A percentile compares a stretch with the other conserved stretches of the same genome.
Evolutionary conservation across 1,140 invertebrate genomes (phyloP).

Genomic region (Drosophila novamexicana): DNA sequence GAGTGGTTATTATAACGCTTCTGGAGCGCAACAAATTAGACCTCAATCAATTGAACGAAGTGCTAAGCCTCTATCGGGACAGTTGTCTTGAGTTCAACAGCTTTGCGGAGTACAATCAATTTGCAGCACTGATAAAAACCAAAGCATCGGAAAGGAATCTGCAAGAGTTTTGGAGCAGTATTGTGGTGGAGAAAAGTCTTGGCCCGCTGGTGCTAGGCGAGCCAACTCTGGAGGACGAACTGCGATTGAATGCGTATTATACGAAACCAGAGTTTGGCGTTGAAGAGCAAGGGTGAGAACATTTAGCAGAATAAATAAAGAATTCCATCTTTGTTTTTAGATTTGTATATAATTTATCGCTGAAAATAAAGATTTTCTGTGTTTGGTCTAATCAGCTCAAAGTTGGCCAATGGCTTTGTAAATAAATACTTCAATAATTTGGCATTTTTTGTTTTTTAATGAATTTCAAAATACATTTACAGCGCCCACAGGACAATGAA

Average conservation of each 20-base stretch:
- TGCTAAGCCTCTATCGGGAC: conserved; percentile 60
- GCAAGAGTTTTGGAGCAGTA: conserved; percentile 57
- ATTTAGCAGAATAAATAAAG: neutral
- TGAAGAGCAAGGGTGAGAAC: neutral
- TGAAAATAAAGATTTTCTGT: too few species aligned
- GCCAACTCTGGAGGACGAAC: conserved; percentile 59
- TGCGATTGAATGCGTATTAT: conserved; percentile 57
- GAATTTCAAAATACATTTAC: conserved; percentile 69
- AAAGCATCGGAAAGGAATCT: conserved; percentile 31
- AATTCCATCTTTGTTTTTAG: neutral
- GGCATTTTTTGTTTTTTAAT: conserved; percentile 48
- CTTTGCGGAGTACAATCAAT: conserved; percentile 70
- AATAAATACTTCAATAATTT: conserved; percentile 28
- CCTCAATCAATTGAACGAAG: conserved; percentile 42
- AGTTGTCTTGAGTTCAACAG: conserved; percentile 61
- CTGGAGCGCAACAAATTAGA: conserved; percentile 59
- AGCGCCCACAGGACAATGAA: conserved; percentile 37
- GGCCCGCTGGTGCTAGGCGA: conserved; percentile 68
- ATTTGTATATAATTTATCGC: neutral
- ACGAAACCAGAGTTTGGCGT: conserved; percentile 25
- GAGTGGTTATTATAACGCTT: conserved; percentile 61
- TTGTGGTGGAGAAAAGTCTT: conserved; percentile 62
- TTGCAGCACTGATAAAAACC: conserved; percentile 55
- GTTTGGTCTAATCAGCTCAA: too few species aligned
- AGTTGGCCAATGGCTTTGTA: neutral